These are phyloP conservation scores for Isaurus tuberculatus DNA, from an alignment of 92 coral and sea anemone genomes.

Conservation along the genomic window DNA sequence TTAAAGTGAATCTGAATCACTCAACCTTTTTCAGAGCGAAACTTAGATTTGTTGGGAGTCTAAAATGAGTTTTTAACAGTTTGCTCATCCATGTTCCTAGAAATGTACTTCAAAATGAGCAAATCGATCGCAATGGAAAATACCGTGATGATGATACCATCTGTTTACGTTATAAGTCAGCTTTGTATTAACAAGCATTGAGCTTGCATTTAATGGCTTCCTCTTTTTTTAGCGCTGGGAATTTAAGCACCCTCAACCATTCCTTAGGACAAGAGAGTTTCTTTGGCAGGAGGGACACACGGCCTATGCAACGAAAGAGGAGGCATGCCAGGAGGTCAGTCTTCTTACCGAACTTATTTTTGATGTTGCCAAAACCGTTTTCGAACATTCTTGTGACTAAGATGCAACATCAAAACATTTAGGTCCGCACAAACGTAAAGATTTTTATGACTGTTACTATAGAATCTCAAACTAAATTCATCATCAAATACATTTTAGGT, in stretches of 20 bases:
- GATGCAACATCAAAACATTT: too few relatives aligned
- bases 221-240: constrained; percentile 87
- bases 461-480: background rate
- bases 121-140: too few relatives aligned
- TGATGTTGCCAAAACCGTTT: background rate
- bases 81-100: too few relatives aligned
- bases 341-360: background rate
- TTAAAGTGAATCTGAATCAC: too few relatives aligned
- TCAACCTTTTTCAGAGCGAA: too few relatives aligned
- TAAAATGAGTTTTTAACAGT: too few relatives aligned
- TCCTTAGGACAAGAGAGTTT: constrained; percentile 94
- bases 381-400: background rate
- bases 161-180: too few relatives aligned
- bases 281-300: constrained; percentile 99
- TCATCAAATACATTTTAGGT: constrained; percentile 60
- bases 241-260: constrained; percentile 98
- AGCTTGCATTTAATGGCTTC: background rate
- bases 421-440: too few relatives aligned
- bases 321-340: constrained; percentile 85
- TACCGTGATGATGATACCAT: too few relatives aligned
- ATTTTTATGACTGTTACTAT: background rate
- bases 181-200: too few relatives aligned
- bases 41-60: too few relatives aligned
- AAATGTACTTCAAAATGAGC: too few relatives aligned
- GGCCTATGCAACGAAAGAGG: constrained; percentile 87